Conservation (phyloP, 2,888 invertebrate species). For the Xestia sexstrigata region DNA sequence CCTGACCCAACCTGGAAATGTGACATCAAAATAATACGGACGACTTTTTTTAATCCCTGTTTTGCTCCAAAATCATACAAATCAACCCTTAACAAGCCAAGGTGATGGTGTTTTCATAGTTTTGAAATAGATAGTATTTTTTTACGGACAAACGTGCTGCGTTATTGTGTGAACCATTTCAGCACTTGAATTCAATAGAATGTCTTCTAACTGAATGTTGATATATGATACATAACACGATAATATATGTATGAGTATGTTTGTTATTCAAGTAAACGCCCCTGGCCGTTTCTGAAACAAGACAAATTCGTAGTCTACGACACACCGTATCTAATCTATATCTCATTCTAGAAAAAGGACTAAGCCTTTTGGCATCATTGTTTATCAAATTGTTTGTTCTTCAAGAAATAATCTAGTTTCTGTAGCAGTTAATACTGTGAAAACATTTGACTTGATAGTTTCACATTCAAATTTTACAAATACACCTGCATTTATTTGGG, state of each 20-base stretch:
- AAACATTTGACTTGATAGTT: not conserved
- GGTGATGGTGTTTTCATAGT: not conserved
- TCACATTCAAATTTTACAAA: too few species aligned
- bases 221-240: constrained; percentile 18
- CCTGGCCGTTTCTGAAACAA: constrained; percentile 15
- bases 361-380: not conserved
- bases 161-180: not conserved
- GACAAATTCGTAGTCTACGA: constrained; percentile 22
- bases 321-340: not conserved
- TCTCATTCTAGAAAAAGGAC: not conserved
- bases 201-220: not conserved
- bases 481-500: too few species aligned
- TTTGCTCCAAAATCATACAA: not conserved
- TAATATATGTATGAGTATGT: constrained; percentile 41
- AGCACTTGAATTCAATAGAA: constrained; percentile 4
- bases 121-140: not conserved
- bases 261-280: constrained; percentile 46
- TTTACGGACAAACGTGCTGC: not conserved
- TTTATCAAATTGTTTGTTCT: not conserved
- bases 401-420: not conserved
- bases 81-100: not conserved
- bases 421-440: not conserved
- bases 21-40: not conserved
- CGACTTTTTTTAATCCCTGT: not conserved
- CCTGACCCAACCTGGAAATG: too few species aligned